phyloP scores from a whole-genome alignment of 2,113 vertebrate genomes.

The Gallinago undulata region DNA sequence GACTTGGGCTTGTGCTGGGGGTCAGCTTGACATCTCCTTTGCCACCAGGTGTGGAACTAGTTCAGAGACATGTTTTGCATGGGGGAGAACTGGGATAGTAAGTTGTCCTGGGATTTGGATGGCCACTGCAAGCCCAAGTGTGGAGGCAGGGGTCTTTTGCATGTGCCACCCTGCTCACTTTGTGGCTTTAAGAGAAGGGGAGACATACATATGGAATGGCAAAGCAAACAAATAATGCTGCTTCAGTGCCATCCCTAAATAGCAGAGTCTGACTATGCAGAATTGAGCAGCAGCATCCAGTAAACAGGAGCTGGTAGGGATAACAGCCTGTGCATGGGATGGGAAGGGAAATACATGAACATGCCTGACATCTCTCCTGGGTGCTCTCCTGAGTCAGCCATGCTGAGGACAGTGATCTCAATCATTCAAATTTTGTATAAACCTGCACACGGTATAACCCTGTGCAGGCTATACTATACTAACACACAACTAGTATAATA shows the following conservation, averaged over 20 bases:
- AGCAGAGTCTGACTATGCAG: neutral
- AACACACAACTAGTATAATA: neutral
- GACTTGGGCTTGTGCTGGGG: neutral
- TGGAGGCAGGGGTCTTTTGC: neutral
- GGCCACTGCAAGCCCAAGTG: neutral
- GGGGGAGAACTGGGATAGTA: neutral
- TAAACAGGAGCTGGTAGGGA: rapidly evolving
- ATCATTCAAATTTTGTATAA: neutral
- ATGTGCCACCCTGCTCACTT: rapidly evolving
- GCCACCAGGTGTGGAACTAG: neutral
- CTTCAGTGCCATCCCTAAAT: neutral
- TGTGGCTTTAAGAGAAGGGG: neutral
- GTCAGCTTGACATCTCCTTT: neutral
- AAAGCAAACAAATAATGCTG: neutral
- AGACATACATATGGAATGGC: neutral
- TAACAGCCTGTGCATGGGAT: rapidly evolving
- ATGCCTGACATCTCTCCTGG: neutral
- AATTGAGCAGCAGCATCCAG: neutral
- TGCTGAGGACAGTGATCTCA: neutral
- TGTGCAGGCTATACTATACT: neutral
- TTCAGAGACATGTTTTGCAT: neutral
- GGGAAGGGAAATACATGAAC: neutral
- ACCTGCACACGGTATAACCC: neutral
- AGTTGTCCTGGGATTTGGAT: neutral
- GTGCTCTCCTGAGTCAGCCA: neutral